Conservation (phyloP, 2,113 vertebrate species). For the Mustela lutreola region DNA sequence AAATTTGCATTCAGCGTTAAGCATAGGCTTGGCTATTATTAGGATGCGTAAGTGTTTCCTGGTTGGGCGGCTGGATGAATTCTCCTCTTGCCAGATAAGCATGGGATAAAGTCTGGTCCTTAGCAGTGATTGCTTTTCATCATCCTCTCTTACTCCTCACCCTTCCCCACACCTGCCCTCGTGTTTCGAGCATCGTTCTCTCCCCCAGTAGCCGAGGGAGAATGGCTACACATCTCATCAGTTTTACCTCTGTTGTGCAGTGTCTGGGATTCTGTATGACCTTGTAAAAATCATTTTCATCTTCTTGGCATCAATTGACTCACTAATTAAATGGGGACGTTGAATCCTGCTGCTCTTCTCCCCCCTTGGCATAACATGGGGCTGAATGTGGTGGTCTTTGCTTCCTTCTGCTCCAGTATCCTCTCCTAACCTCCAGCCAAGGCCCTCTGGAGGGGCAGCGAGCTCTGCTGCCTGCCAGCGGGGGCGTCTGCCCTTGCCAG, state of each 20-base stretch:
- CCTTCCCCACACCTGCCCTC: too few relatives aligned
- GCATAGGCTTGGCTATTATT: background rate
- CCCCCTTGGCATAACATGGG: background rate
- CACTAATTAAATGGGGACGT: background rate
- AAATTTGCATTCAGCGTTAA: background rate
- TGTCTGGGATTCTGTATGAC: background rate
- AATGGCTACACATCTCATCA: background rate
- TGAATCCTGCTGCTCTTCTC: background rate
- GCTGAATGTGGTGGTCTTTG: background rate
- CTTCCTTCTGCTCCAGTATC: background rate
- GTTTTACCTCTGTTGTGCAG: background rate
- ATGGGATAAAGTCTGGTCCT: background rate
- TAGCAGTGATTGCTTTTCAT: background rate
- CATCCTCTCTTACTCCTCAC: background rate
- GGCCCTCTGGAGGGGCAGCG: background rate
- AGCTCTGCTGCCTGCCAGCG: background rate
- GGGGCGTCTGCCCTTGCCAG: background rate
- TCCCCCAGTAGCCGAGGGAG: background rate
- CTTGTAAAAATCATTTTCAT: constrained; percentile 37
- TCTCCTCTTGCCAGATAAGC: background rate
- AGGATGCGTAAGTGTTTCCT: background rate
- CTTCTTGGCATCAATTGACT: background rate
- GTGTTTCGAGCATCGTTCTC: background rate
- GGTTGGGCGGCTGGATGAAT: background rate
- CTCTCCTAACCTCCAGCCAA: background rate